phyloP scores from a whole-genome alignment of 2,113 vertebrate genomes.

The Ardeotis arabs region DNA sequence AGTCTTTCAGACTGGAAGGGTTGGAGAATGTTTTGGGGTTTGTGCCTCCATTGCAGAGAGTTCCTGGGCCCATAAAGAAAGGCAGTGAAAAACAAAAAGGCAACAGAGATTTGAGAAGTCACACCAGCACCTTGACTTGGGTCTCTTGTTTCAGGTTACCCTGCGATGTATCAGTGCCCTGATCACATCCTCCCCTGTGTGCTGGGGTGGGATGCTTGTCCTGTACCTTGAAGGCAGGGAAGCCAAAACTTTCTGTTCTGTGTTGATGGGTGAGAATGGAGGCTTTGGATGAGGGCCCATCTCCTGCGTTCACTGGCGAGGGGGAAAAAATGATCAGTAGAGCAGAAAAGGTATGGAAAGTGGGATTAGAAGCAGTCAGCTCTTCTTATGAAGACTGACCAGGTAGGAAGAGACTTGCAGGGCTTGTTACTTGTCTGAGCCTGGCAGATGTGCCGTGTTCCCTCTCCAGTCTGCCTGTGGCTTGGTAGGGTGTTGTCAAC shows the following conservation, averaged over 20 bases:
- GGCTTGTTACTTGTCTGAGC: not conserved
- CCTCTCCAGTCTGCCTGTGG: not conserved
- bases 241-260: not conserved
- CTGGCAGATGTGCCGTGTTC: not conserved
- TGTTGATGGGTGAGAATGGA: not conserved
- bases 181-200: not conserved
- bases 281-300: not conserved
- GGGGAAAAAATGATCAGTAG: not conserved
- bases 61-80: not conserved
- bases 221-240: fast-evolving
- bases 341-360: not conserved
- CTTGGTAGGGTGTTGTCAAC: not conserved
- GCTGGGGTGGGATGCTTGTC: not conserved
- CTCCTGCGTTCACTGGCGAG: not conserved
- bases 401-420: not conserved
- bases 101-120: not conserved
- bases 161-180: not conserved
- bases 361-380: not conserved
- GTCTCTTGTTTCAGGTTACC: not conserved
- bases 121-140: not conserved
- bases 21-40: not conserved
- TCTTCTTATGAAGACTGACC: not conserved
- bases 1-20: not conserved
- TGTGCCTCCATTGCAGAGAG: not conserved
- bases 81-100: not conserved